Conservation (phyloP, 2,797 vertebrate species). For the Mormyrops boulengeri region DNA sequence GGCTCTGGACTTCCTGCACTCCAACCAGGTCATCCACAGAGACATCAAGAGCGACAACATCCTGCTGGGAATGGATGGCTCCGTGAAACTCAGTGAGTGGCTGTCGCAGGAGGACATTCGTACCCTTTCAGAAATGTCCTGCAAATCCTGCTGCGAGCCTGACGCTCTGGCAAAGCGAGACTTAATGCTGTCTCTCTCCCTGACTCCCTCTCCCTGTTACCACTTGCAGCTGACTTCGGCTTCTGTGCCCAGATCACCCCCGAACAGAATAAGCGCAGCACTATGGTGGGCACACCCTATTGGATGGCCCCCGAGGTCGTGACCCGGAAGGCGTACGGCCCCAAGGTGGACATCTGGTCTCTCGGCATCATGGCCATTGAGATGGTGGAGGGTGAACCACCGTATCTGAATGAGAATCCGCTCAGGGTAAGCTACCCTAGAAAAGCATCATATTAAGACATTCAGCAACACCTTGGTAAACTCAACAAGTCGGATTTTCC, state of each 20-base stretch:
- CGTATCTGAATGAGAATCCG: conserved; percentile 85
- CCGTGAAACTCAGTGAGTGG: conserved; percentile 91
- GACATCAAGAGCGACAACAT: conserved; percentile 99
- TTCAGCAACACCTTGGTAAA: not conserved
- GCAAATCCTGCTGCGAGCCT: not conserved
- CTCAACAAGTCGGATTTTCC: not conserved
- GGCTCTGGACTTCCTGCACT: conserved; percentile 95
- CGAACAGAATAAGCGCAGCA: conserved; percentile 84
- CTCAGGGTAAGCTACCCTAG: conserved; percentile 68
- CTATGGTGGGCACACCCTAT: conserved; percentile 83
- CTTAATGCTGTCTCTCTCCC: not conserved
- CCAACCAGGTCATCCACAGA: conserved; percentile 96
- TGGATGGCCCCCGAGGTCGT: conserved; percentile 90
- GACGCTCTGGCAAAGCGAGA: not conserved
- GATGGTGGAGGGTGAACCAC: conserved; percentile 88
- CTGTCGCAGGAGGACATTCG: not conserved
- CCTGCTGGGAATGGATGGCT: conserved; percentile 96
- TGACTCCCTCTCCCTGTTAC: not conserved
- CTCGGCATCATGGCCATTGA: conserved; percentile 87
- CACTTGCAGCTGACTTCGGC: conserved; percentile 73
- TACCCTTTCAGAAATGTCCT: not conserved
- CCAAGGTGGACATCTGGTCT: conserved; percentile 86
- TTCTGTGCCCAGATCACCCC: conserved; percentile 87
- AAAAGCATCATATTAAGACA: not conserved
- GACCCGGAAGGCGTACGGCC: conserved; percentile 80